Evolutionary conservation across 2,113 vertebrate species (phyloP).

Genomic region (Hepsetus odoe): DNA sequence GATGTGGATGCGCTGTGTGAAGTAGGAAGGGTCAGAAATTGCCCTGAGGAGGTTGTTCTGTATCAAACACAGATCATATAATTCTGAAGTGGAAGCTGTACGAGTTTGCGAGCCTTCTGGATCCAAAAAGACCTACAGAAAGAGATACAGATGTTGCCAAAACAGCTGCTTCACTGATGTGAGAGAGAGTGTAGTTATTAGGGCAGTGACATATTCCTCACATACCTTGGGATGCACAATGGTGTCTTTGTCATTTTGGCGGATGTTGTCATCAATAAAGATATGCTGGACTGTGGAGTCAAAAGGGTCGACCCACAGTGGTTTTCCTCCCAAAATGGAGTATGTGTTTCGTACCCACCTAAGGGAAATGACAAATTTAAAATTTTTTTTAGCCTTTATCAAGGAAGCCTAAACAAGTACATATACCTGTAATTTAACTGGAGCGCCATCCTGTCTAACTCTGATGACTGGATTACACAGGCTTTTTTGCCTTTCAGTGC

Average conservation of each 20-base stretch:
- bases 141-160: neutral
- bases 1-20: constrained; percentile 75
- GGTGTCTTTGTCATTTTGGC: constrained; percentile 78
- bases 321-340: constrained; percentile 83
- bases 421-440: neutral
- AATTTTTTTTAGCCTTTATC: neutral
- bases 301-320: constrained; percentile 85
- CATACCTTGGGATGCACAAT: constrained; percentile 84
- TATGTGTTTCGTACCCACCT: constrained; percentile 85
- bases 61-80: constrained; percentile 82
- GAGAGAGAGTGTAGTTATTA: neutral
- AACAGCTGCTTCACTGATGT: neutral
- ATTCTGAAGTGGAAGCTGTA: constrained; percentile 73
- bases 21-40: constrained; percentile 82
- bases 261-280: constrained; percentile 90
- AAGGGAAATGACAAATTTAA: constrained; percentile 31
- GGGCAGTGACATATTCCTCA: neutral
- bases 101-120: constrained; percentile 62
- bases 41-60: constrained; percentile 86
- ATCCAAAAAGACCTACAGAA: constrained; percentile 78
- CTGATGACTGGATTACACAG: neutral
- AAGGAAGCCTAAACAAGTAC: neutral
- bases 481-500: no score
- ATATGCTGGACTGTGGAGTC: constrained; percentile 84
- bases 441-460: neutral